Evolutionary conservation across 2,888 invertebrate genomes (phyloP).

Genomic region (Polyploca ridens): DNA sequence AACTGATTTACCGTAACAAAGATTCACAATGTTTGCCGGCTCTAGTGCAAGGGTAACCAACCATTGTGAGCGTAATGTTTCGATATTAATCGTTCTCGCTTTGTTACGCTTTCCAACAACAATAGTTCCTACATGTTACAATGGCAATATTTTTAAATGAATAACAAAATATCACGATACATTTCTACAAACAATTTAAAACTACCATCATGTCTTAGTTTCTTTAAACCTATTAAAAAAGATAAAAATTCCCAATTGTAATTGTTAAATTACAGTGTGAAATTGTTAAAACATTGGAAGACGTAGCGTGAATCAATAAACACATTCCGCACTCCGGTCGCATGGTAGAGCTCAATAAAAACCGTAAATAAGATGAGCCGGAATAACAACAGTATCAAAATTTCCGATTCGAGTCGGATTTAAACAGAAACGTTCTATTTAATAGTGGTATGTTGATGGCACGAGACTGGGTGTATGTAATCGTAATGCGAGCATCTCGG

Average conservation of each 20-base stretch:
- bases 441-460: slow-evolving; percentile 73
- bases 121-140: background rate
- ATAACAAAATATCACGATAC: slow-evolving; percentile 10
- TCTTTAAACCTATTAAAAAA: background rate
- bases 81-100: slow-evolving; percentile 50
- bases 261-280: slow-evolving; percentile 60
- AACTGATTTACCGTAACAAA: slow-evolving; percentile 65
- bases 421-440: slow-evolving; percentile 83
- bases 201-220: background rate
- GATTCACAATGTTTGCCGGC: slow-evolving; percentile 47
- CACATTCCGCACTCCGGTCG: slow-evolving; percentile 74
- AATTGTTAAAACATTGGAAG: slow-evolving; percentile 57
- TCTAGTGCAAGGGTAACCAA: slow-evolving; percentile 47
- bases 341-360: slow-evolving; percentile 74
- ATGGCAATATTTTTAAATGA: background rate
- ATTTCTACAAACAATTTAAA: slow-evolving; percentile 7
- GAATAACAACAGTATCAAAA: slow-evolving; percentile 81
- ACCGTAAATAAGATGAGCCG: slow-evolving; percentile 72
- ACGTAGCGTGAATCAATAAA: slow-evolving; percentile 76
- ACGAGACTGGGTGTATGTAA: slow-evolving; percentile 59
- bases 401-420: slow-evolving; percentile 80
- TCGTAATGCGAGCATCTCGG: slow-evolving; percentile 28
- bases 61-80: slow-evolving; percentile 47
- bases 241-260: slow-evolving; percentile 26
- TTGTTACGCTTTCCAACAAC: background rate